Evolutionary conservation across 2,888 invertebrate genomes (phyloP), one percentile per base, ranked within the genome.

Genomic region (Drosophila falleni): DNA sequence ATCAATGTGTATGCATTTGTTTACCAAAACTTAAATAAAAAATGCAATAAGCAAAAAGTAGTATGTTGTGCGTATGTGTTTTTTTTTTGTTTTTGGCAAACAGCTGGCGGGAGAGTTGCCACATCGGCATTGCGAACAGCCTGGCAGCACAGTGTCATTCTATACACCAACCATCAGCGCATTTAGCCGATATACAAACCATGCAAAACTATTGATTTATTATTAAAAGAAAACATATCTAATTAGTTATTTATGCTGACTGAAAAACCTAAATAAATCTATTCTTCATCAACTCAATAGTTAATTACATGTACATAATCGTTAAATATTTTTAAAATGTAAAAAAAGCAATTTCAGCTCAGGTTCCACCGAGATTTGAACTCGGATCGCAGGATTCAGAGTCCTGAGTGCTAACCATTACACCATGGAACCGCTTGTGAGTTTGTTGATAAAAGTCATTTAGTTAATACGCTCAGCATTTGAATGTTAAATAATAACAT

Each of bases 371-470:
- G 92, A 92, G 92, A 92, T 90, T 92, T 92, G 92, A 92, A 92
- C 92, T 92, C 91, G 91, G 92, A 91, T 92, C 91, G 91, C 91
- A 90, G 91, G 92, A 92, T 92, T 92, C 92, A 92, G 91, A 92
- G 93, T 93, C 93, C 93, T 92, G 93, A 93, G 93, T 93, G 93
- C 93, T 93, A 92, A 93, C 93, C 93, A 92, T 93, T 93, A 93
- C 93, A 93, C 93, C 93, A 93, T 93, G 93, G 93, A 91, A 93
- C 93, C 93, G 59, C 46, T 62, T 65, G 61, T 0, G 0, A 10
- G 11, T 26, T 33, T 0, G 10, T 3, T 8, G 42, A 10, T 42
- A 44, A 46, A 35, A 19, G 5, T 31, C 11, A 13, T 13, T 16
- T 29, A 44, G 0, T 6, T 37, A 11, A 10, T n/a, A n/a, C 29